Evolutionary conservation across 2,888 invertebrate species (phyloP).

Genomic region (Troides oblongomaculatus): DNA sequence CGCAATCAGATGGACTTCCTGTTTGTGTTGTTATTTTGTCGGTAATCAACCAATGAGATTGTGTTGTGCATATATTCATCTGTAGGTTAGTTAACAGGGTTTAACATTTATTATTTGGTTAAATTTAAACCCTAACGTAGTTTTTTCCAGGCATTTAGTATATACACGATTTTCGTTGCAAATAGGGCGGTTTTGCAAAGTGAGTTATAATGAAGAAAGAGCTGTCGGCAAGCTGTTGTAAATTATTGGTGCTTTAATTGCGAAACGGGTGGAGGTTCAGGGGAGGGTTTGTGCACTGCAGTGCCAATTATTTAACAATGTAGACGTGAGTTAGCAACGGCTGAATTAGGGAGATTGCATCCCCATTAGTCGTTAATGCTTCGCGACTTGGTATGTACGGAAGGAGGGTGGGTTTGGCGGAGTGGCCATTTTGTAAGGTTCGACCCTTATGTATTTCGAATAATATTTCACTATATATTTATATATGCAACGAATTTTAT

Average conservation of each 20-base stretch:
- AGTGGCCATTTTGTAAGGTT: conserved; percentile 2
- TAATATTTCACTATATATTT: neutral
- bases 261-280: conserved; percentile 2
- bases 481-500: neutral
- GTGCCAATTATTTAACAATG: conserved; percentile 26
- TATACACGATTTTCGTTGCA: neutral
- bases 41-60: too few species aligned
- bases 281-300: conserved; percentile 13
- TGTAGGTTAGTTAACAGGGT: too few species aligned
- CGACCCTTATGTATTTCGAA: neutral
- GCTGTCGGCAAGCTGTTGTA: conserved; percentile 2
- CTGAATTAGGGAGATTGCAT: conserved; percentile 22
- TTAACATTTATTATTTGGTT: too few species aligned
- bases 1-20: too few species aligned
- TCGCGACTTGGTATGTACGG: conserved; percentile 10
- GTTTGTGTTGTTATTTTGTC: too few species aligned
- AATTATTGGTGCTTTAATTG: conserved; percentile 21
- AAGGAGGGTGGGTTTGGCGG: conserved; percentile 14
- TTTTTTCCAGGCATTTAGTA: neutral
- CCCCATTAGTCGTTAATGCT: conserved; percentile 25
- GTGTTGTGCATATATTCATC: too few species aligned
- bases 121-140: neutral
- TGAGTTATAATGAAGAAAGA: neutral
- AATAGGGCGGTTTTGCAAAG: neutral
- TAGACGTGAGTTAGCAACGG: conserved; percentile 15